phyloP scores from a whole-genome alignment of 2,113 vertebrate genomes.

The cat (Felis catus) region F.catus_Fca126_mat1.0 CM031416.1:106553501-106554000 shows the following conservation, averaged over 20 bases:
- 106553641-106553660: neutral
- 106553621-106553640: neutral
- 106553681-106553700: neutral
- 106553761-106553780: neutral
- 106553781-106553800: neutral
- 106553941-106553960: neutral
- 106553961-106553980: neutral
- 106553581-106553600: neutral
- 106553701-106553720: neutral
- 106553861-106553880: neutral
- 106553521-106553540: neutral
- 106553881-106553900: neutral
- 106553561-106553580: neutral
- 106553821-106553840: neutral
- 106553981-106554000: neutral
- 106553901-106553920: neutral
- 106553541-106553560: neutral
- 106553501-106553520: neutral
- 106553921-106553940: neutral
- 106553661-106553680: slow-evolving; percentile 1
- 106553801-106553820: neutral
- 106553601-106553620: neutral
- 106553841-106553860: neutral
- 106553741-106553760: slow-evolving; percentile 30
- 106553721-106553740: neutral